Conservation (phyloP, 2,888 invertebrate genomes). For the Leptinotarsa tumamoca region DNA sequence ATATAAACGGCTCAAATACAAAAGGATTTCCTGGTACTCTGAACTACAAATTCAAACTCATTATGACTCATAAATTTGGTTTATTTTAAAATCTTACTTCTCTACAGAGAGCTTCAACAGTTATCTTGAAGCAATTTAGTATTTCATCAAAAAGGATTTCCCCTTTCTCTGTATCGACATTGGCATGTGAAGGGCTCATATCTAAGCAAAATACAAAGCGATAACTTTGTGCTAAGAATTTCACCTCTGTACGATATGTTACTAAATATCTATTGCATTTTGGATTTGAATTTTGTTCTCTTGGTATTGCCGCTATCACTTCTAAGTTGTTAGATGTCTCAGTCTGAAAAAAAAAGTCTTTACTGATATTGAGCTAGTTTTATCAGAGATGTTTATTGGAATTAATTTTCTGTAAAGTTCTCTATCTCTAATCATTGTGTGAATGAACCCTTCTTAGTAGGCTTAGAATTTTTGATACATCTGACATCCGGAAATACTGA, state of each 20-base stretch:
- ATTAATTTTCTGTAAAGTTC: neutral
- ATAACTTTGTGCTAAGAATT: slow-evolving; percentile 78
- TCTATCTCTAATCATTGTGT: too few relatives aligned
- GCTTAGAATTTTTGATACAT: too few relatives aligned
- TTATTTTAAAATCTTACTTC: slow-evolving; percentile 66
- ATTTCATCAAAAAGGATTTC: slow-evolving; percentile 75
- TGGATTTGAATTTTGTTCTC: slow-evolving; percentile 64
- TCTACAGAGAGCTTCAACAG: slow-evolving; percentile 70
- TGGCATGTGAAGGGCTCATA: slow-evolving; percentile 81
- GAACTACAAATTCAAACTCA: slow-evolving; percentile 70
- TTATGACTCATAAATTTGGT: neutral
- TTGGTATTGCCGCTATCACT: slow-evolving; percentile 74
- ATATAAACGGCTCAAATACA: slow-evolving; percentile 76
- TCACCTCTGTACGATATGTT: slow-evolving; percentile 71
- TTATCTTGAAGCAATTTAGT: slow-evolving; percentile 69
- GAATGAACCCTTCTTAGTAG: too few relatives aligned
- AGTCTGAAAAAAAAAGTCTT: slow-evolving; percentile 58
- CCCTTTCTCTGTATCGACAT: slow-evolving; percentile 74
- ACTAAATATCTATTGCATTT: slow-evolving; percentile 69
- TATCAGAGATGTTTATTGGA: neutral
- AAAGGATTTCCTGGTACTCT: slow-evolving; percentile 75
- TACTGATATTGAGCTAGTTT: too few relatives aligned
- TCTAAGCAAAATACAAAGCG: slow-evolving; percentile 81
- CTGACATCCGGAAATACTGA: too few relatives aligned
- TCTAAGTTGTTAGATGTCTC: slow-evolving; percentile 71